Conservation (phyloP, 2,113 vertebrate species). For the Burhinus bistriatus region DNA sequence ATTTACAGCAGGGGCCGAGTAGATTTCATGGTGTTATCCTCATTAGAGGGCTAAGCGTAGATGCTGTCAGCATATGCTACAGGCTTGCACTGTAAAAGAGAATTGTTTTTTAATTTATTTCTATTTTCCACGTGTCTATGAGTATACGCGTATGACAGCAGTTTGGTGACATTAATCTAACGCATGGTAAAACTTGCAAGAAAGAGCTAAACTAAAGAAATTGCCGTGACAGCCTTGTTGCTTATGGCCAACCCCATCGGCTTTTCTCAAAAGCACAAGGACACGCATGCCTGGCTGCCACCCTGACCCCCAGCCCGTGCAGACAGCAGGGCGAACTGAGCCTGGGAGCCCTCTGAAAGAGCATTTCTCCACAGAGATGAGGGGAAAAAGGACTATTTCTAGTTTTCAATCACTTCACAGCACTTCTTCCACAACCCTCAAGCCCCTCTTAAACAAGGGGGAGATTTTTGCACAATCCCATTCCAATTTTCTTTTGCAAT, state of each 20-base stretch:
- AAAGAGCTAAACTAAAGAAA: background rate
- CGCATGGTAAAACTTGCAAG: background rate
- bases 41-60: background rate
- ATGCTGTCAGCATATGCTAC: background rate
- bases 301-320: too few relatives aligned
- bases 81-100: background rate
- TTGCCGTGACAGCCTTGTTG: too few relatives aligned
- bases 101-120: background rate
- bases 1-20: background rate
- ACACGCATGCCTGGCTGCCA: too few relatives aligned
- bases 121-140: fast-evolving
- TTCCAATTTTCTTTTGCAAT: fast-evolving
- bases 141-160: fast-evolving
- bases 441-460: background rate
- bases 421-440: background rate
- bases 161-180: background rate
- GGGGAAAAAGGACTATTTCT: too few relatives aligned
- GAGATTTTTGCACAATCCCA: background rate
- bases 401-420: too few relatives aligned
- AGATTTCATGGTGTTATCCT: background rate
- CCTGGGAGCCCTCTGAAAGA: too few relatives aligned
- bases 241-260: too few relatives aligned
- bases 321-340: too few relatives aligned
- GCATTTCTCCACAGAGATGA: too few relatives aligned
- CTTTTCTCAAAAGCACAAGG: too few relatives aligned